phyloP scores from a whole-genome alignment of 2,797 vertebrate species.

The Spheniscus humboldti region DNA sequence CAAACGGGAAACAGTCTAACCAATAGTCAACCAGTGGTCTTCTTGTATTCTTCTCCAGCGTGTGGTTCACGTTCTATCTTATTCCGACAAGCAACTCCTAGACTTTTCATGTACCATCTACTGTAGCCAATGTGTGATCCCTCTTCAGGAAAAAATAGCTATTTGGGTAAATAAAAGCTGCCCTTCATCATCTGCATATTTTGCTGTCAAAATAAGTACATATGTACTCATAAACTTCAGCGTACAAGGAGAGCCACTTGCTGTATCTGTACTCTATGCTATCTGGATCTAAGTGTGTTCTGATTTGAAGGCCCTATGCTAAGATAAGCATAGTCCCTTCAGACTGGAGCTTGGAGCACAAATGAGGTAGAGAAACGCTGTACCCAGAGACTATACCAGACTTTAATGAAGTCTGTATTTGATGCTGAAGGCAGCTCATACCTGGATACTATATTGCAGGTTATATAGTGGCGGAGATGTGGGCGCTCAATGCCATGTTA shows the following conservation, averaged over 20 bases:
- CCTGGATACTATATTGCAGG: not conserved
- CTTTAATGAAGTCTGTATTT: not conserved
- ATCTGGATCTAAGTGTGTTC: not conserved
- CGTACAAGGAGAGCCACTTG: not conserved
- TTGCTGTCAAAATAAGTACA: not conserved
- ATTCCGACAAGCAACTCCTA: not conserved
- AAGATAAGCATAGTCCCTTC: not conserved
- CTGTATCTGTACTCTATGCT: not conserved
- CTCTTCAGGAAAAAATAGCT: not conserved
- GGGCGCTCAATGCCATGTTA: not conserved
- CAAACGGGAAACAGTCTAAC: not conserved
- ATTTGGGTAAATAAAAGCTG: not conserved
- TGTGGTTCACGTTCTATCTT: not conserved
- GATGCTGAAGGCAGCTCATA: not conserved
- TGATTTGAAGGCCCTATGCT: not conserved
- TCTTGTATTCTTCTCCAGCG: not conserved
- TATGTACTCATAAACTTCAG: not conserved
- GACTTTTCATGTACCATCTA: not conserved
- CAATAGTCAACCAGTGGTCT: not conserved
- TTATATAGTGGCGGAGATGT: not conserved
- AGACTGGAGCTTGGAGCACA: not conserved
- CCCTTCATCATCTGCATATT: not conserved
- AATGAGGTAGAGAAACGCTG: not conserved
- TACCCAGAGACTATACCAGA: not conserved
- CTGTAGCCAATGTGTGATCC: not conserved